These are phyloP conservation scores for Volucella inanis DNA, from an alignment of 2,888 invertebrate genomes.

Conservation along the genomic window DNA sequence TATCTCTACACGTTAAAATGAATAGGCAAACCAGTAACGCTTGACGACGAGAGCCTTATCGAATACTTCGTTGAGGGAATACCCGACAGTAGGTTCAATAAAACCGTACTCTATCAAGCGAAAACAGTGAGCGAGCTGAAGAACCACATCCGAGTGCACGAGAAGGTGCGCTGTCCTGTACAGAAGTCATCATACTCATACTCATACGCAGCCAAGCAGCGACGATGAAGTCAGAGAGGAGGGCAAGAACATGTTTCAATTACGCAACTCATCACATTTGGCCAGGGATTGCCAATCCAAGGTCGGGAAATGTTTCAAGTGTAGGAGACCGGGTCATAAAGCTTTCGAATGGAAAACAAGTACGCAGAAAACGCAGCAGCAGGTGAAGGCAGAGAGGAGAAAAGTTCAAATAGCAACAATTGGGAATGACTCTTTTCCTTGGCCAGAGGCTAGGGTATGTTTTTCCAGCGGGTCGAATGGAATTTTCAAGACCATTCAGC, in stretches of 20 bases:
- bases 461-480: neutral
- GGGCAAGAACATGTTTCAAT: conserved; percentile 29
- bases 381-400: conserved; percentile 11
- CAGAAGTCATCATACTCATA: neutral
- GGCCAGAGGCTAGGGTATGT: conserved; percentile 1
- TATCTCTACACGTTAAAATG: conserved; percentile 56
- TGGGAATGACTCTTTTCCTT: neutral
- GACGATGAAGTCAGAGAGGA: neutral
- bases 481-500: too few species aligned
- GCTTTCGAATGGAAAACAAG: conserved; percentile 8
- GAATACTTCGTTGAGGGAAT: conserved; percentile 53
- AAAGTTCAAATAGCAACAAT: conserved; percentile 3
- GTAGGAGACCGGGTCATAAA: neutral
- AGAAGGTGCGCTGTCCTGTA: neutral
- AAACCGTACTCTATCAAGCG: conserved; percentile 34
- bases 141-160: conserved; percentile 24
- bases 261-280: neutral
- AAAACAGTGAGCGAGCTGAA: conserved; percentile 23
- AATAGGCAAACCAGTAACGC: conserved; percentile 37
- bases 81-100: conserved; percentile 29
- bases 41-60: conserved; percentile 52
- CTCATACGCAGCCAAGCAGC: neutral
- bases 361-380: neutral
- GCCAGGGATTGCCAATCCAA: neutral
- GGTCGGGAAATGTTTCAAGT: conserved; percentile 2